Evolutionary conservation across 1,140 invertebrate species (phyloP), one percentile per base, ranked within the genome.

Genomic region (Drosophila parvula): DNA sequence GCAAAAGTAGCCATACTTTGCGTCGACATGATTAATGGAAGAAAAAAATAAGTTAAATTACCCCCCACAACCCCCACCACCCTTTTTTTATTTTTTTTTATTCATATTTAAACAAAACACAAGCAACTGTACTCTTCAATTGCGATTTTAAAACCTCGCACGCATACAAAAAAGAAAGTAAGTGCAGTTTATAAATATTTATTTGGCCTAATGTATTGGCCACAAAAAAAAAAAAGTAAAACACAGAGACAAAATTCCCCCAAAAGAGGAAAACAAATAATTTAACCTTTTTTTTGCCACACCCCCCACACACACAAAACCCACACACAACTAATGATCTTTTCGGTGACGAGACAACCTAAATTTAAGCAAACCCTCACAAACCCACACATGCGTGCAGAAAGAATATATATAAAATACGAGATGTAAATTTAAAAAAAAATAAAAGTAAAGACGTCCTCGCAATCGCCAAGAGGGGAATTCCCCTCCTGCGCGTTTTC

Each of bases 121-220:
- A 53, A 53, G 32, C 36, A 22, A 22, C 18, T 34, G 14, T 38
- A 48, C 34, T 38, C 44, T 41, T 64, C 41, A 65, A 53, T 45
- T 47, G 53, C 62, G 45, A 65, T 67, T 65, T 44, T 11, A 74
- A 64, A 38, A 16, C 5, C 16, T 16, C 32, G 16, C 44, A 44
- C 69, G 62, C 71, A 74, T 56, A 51, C 22, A 38, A 55, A 55
- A 44, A 41, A 36, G 43, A 16, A 27, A n/a, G 11, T 36, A 36
- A 27, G 30, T 14, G 38, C 47, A 22, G 44, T 78, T 56, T 78
- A 78, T 78, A 78, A 71, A 78, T 78, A 78, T 78, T 78, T 78
- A 78, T 78, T 55, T 60, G 65, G 61, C 55, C 73, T 38, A 74
- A 28, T 64, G 22, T 32, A 57, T 61, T 56, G 40, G 38, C 41